Evolutionary conservation across 2,888 invertebrate species (phyloP).

Genomic region (Pristionchus fissidentatus): DNA sequence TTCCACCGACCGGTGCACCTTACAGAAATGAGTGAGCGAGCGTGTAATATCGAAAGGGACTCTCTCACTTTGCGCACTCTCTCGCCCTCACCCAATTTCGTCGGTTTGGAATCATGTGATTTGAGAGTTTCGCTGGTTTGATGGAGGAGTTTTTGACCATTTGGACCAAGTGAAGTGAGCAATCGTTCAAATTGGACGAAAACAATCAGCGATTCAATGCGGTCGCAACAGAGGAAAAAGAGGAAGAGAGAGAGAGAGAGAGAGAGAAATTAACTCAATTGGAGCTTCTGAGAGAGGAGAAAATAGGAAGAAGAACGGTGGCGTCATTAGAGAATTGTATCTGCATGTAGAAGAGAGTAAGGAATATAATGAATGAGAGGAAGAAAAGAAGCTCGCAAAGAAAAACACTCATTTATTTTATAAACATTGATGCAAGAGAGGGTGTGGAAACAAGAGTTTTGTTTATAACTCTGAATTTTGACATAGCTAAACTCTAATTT

Average conservation of each 20-base stretch:
- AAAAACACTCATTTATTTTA: background rate
- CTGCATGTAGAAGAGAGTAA: too few species aligned
- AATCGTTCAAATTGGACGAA: conserved; percentile 33
- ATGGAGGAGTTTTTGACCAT: too few species aligned
- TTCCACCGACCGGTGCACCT: too few species aligned
- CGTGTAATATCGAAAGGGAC: background rate
- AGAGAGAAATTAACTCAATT: conserved; percentile 26
- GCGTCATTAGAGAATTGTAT: background rate
- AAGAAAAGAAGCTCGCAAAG: background rate
- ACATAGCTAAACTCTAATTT: background rate
- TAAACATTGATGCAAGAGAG: background rate
- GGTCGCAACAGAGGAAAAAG: background rate
- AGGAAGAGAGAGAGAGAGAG: too few species aligned
- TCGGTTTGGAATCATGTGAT: background rate
- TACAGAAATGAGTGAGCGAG: background rate
- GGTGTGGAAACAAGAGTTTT: background rate
- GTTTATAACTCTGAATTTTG: background rate
- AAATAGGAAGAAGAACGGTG: background rate
- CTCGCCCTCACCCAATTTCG: background rate
- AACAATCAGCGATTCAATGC: conserved; percentile 20
- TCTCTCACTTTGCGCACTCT: background rate
- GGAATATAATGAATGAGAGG: background rate
- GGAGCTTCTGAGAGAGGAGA: background rate
- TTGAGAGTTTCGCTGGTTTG: too few species aligned
- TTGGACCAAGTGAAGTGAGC: too few species aligned